phyloP scores from a whole-genome alignment of 2,797 vertebrate genomes.

The Dromococcyx pavoninus region DNA sequence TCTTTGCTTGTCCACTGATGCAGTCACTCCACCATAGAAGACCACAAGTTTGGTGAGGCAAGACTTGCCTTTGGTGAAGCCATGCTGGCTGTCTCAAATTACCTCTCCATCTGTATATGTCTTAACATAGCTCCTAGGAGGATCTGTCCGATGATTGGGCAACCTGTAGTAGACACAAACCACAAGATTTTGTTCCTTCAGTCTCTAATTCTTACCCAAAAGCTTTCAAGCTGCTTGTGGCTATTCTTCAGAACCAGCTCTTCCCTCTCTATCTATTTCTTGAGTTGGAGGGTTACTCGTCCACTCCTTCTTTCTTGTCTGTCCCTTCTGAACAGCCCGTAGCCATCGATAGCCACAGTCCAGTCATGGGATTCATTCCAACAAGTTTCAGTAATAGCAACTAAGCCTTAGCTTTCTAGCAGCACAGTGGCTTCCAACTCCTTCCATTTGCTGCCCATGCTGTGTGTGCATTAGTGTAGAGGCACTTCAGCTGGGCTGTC shows the following conservation, averaged over 20 bases:
- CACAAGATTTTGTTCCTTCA: neutral
- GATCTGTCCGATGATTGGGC: no score
- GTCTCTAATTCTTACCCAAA: neutral
- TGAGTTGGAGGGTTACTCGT: neutral
- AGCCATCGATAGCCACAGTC: neutral
- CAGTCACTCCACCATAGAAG: no score
- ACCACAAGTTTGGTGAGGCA: no score
- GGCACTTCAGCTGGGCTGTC: no score
- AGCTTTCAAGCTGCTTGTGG: neutral
- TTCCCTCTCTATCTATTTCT: neutral
- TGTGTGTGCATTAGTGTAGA: no score
- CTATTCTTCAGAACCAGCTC: neutral
- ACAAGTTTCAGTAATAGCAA: neutral
- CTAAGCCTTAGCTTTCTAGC: neutral
- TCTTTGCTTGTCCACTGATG: no score
- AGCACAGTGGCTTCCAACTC: neutral
- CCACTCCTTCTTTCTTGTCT: neutral
- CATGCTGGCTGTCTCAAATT: no score
- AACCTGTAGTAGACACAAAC: no score
- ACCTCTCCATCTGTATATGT: no score
- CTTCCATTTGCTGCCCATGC: neutral
- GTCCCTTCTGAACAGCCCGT: neutral
- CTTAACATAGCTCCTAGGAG: no score
- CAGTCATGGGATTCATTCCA: neutral
- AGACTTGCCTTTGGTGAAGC: no score